These are phyloP conservation scores for Scylla paramamosain DNA, from an alignment of 1,140 invertebrate species.

Conservation along the genomic window DNA sequence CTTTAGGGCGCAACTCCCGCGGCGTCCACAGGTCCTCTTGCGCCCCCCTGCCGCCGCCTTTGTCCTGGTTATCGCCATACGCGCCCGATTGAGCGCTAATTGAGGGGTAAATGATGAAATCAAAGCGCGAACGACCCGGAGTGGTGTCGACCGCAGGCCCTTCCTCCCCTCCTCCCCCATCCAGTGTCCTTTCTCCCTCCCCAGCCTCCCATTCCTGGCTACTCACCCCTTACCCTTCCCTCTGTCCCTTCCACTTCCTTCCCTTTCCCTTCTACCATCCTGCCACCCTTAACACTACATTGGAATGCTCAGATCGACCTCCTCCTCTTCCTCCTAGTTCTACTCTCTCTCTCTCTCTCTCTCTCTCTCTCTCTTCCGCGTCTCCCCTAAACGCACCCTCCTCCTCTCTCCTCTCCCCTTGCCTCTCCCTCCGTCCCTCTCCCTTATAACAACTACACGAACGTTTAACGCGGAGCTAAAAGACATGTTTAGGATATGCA, in stretches of 20 bases:
- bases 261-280: neutral
- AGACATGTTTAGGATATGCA: neutral
- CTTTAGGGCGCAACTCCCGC: neutral
- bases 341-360: neutral
- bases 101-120: conserved; percentile 77
- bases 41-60: conserved; percentile 60
- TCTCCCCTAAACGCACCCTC: neutral
- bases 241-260: conserved; percentile 12
- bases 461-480: neutral
- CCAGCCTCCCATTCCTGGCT: neutral
- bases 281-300: neutral
- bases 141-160: conserved; percentile 65
- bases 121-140: conserved; percentile 69
- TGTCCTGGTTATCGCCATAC: conserved; percentile 74
- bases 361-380: conserved; percentile 21
- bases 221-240: neutral
- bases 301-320: neutral
- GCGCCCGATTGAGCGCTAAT: conserved; percentile 76
- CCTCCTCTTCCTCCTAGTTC: neutral
- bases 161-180: neutral
- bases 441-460: neutral
- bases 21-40: neutral
- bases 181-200: neutral
- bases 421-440: neutral
- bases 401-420: conserved; percentile 1